These are phyloP conservation scores for Meloe dianella DNA, from an alignment of 2,888 invertebrate genomes.

Conservation along the genomic window DNA sequence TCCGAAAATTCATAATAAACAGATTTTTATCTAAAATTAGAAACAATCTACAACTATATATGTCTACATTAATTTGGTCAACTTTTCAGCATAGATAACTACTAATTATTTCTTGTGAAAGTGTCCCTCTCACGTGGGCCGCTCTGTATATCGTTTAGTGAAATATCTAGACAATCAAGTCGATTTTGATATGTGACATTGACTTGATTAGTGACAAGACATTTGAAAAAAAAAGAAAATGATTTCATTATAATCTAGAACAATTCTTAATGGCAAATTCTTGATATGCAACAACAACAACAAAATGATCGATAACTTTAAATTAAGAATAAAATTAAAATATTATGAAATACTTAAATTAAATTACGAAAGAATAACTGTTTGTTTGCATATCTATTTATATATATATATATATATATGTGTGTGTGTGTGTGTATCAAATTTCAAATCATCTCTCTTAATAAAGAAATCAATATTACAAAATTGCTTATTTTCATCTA, in stretches of 20 bases:
- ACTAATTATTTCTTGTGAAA: too few species aligned
- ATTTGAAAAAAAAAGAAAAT: background rate
- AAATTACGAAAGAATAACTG: background rate
- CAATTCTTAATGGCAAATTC: slow-evolving; percentile 8
- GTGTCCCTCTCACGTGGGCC: background rate
- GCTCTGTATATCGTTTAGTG: background rate
- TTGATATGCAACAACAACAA: background rate
- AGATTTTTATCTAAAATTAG: background rate
- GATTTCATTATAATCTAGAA: background rate
- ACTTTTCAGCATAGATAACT: too few species aligned
- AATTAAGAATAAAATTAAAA: background rate
- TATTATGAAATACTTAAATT: background rate
- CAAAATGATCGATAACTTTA: background rate
- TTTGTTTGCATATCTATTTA: background rate
- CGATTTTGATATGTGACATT: background rate
- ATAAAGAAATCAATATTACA: slow-evolving; percentile 9
- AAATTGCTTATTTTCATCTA: slow-evolving; percentile 6
- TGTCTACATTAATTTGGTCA: too few species aligned
- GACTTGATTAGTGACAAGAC: background rate
- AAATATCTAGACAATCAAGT: background rate
- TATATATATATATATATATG: too few species aligned
- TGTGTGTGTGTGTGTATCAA: background rate
- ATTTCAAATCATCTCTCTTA: background rate
- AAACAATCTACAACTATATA: too few species aligned
- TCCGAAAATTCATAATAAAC: background rate